Base-by-base conservation (phyloP, 2,797 vertebrate genomes). In the Thamnophis elegans region DNA sequence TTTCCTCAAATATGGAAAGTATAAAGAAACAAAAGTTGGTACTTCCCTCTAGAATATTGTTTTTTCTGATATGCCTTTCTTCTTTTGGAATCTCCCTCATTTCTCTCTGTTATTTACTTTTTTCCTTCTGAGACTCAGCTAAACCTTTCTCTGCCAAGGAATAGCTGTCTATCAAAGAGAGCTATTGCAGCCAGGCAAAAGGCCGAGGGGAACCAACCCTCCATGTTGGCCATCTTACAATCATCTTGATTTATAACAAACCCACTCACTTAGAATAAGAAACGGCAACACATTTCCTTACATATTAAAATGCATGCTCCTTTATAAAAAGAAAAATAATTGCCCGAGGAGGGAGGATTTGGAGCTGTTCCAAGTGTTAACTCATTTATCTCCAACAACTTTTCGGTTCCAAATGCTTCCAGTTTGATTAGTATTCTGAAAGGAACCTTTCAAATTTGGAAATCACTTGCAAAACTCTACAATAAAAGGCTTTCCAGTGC, bases 401-500 rank as follows among this genome's bases (percentile, higher is more conserved):
- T 51, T 28, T 36, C 26, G 26, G 11, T 8, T 78, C 55, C 60
- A 88, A 73, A 88, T 65, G 42, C 1, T 18, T 53, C 26, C 56
- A 88, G n/a, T 78, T 18, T 59, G 65, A 18, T 85, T 62, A 3
- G 3, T n/a, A 12, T 22, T 85, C 82, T 25, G 85, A 65, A 68
- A 25, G 51, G 25, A 68, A 32, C 4, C 22, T 60, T 93, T 85
- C 86, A 60, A n/a, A 25, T 56, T 54, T 85, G 65, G 51, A 47
- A 65, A 56, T 36, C 11, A 51, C 0, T 7, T 32, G 12, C 9
- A 87, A 59, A 14, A 22, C 58, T 36, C 1, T 14, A 8, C 11
- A 47, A 26, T 78, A 42, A 55, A 90, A 85, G 32, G 91, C 56
- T 42, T 47, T 85, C 28, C 85, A 95, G 93, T 93, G 95, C 92